phyloP scores from a whole-genome alignment of 2,113 vertebrate genomes.

The Platichthys stellatus region DNA sequence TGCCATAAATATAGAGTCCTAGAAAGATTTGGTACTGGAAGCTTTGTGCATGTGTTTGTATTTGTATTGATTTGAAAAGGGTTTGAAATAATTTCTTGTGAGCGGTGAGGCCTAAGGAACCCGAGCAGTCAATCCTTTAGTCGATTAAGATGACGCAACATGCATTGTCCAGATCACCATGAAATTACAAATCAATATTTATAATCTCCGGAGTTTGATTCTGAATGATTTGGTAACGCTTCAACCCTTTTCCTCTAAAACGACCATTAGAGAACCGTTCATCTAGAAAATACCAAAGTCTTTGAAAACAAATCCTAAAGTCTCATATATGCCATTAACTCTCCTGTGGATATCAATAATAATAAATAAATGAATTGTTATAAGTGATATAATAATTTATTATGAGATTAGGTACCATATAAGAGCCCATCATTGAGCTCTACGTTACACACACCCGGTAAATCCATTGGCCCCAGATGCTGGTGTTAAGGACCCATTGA shows the following conservation, averaged over 20 bases:
- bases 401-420: too few species aligned
- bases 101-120: neutral
- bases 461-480: slow-evolving; percentile 43
- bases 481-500: slow-evolving; percentile 65
- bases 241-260: too few species aligned
- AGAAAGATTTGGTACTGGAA: too few species aligned
- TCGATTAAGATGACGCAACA: slow-evolving; percentile 6
- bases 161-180: slow-evolving; percentile 14
- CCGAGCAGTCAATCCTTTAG: neutral
- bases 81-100: neutral
- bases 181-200: slow-evolving; percentile 39
- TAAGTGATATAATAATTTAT: too few species aligned
- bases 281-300: too few species aligned
- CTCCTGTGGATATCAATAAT: neutral
- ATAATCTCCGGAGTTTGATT: neutral
- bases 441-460: too few species aligned
- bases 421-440: too few species aligned
- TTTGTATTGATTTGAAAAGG: too few species aligned
- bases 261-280: too few species aligned
- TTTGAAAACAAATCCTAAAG: neutral
- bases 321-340: neutral
- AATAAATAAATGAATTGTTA: too few species aligned
- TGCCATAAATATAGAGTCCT: too few species aligned
- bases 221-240: slow-evolving; percentile 10
- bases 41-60: too few species aligned